A percentile compares a stretch with the other conserved stretches of the same genome.
These are phyloP conservation scores for Drosophila dunni DNA, from an alignment of 1,140 invertebrate genomes.

Conservation along the genomic window DNA sequence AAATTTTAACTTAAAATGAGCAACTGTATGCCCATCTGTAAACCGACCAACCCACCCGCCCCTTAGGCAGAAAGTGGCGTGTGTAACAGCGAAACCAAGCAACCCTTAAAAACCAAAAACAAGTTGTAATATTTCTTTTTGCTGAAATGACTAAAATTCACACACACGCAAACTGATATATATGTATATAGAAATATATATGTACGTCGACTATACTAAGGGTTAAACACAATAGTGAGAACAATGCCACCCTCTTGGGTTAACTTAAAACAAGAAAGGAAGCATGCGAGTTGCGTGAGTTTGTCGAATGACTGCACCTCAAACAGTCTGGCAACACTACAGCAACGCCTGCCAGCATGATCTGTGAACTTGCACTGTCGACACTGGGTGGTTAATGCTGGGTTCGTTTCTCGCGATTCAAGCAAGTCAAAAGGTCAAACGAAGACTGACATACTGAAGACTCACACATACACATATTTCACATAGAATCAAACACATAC, in stretches of 20 bases:
- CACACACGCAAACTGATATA: constrained; percentile 4
- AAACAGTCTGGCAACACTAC: constrained; percentile 48
- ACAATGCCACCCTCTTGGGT: constrained; percentile 64
- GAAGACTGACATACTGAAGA: constrained; percentile 22
- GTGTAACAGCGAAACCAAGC: constrained; percentile 18
- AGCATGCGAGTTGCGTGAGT: constrained; percentile 15
- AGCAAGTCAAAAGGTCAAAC: constrained; percentile 74
- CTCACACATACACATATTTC: constrained; percentile 8
- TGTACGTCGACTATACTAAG: constrained; percentile 48
- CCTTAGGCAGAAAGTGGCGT: neutral
- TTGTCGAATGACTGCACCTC: constrained; percentile 14
- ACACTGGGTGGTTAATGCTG: constrained; percentile 16
- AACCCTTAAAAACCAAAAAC: constrained; percentile 64
- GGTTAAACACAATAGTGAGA: constrained; percentile 59
- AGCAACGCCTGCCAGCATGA: constrained; percentile 30
- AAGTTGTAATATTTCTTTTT: constrained; percentile 70
- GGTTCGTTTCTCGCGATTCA: constrained; percentile 9
- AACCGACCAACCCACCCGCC: constrained; percentile 17
- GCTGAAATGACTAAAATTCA: constrained; percentile 46
- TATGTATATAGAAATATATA: constrained; percentile 3
- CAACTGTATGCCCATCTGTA: constrained; percentile 35
- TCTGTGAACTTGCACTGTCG: constrained; percentile 38
- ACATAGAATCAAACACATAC: neutral
- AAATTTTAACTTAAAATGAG: constrained; percentile 64
- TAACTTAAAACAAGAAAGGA: constrained; percentile 15